A percentile compares a stretch with the other conserved stretches of the same genome.
These are phyloP conservation scores for Astreopora myriophthalma DNA, from an alignment of 64 coral and sea anemone species.

Conservation along the genomic window DNA sequence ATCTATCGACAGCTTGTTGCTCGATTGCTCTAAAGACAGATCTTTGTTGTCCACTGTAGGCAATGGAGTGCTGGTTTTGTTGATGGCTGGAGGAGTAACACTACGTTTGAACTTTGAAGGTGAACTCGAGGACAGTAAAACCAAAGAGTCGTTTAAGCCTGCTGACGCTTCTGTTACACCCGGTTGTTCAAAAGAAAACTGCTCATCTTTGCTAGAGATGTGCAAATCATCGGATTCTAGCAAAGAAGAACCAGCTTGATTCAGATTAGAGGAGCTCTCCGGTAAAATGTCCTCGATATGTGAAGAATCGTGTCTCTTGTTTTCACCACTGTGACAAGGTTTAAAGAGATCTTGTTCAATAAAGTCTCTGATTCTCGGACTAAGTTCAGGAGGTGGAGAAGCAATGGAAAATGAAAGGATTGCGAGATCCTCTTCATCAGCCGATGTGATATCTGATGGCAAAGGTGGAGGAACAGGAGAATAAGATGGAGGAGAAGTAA, in stretches of 20 bases:
- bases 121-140: not conserved
- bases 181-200: not conserved
- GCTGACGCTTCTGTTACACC: not conserved
- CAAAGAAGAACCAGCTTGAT: not conserved
- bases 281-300: not conserved
- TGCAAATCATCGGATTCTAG: not conserved
- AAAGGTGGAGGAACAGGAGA: not conserved
- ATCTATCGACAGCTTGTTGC: not conserved
- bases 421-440: not conserved
- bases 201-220: not conserved
- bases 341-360: slow-evolving; percentile 1
- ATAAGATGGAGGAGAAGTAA: not conserved
- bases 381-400: slow-evolving; percentile 35
- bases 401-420: not conserved
- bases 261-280: not conserved
- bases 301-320: not conserved
- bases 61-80: not conserved
- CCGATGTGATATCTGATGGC: not conserved
- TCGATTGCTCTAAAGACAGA: not conserved
- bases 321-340: not conserved
- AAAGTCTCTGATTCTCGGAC: slow-evolving; percentile 28
- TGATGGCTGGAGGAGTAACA: not conserved
- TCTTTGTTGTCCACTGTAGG: not conserved
- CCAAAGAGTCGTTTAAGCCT: not conserved
- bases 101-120: not conserved